Conservation (phyloP, 2,113 vertebrate species). For the Microtus oregoni region DNA sequence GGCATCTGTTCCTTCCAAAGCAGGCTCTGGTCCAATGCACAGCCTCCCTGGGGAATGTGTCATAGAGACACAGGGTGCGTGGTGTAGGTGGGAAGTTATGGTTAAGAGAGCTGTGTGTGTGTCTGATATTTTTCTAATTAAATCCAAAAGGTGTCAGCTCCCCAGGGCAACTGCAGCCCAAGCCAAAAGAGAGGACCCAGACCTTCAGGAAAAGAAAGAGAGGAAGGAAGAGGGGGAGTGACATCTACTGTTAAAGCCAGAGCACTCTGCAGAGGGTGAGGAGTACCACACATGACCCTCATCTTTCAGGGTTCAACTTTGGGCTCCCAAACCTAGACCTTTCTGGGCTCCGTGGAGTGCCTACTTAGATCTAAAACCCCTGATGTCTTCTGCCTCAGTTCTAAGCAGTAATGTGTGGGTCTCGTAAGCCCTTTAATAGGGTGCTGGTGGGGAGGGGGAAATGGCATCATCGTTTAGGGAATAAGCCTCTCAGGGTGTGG, state of each 20-base stretch:
- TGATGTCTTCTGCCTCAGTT: neutral
- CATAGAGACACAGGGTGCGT: conserved; percentile 79
- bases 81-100: conserved; percentile 82
- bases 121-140: conserved; percentile 85
- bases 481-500: conserved; percentile 70
- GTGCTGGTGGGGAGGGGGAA: conserved; percentile 55
- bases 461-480: conserved; percentile 60
- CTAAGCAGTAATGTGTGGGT: neutral
- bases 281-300: neutral
- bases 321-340: neutral
- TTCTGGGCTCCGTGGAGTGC: neutral
- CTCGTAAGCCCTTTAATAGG: conserved; percentile 26
- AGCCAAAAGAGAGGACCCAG: conserved; percentile 50
- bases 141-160: conserved; percentile 84
- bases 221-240: neutral
- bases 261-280: neutral
- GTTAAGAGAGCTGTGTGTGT: conserved; percentile 81
- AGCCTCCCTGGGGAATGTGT: conserved; percentile 80
- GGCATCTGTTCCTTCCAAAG: conserved; percentile 68
- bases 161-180: conserved; percentile 70
- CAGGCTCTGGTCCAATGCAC: conserved; percentile 74
- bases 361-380: neutral
- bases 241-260: neutral
- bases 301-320: neutral
- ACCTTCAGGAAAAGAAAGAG: conserved; percentile 37